A percentile compares a stretch with the other conserved stretches of the same genome.
phyloP scores from a whole-genome alignment of 2,888 invertebrate genomes.

The Agriopis marginaria region DNA sequence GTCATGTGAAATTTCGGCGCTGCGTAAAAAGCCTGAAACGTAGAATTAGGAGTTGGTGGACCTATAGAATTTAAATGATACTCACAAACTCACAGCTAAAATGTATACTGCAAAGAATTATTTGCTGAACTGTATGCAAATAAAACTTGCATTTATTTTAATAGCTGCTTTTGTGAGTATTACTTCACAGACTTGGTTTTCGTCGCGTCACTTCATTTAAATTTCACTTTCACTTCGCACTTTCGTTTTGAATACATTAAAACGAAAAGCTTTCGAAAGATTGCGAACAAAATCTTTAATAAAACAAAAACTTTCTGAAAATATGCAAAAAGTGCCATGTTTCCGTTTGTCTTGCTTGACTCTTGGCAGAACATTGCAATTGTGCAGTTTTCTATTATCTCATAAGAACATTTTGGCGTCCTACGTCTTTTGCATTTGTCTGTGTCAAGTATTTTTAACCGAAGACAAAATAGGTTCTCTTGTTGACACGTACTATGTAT shows the following conservation, averaged over 20 bases:
- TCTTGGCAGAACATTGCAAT: background rate
- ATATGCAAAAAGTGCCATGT: background rate
- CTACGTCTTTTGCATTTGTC: no score
- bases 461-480: no score
- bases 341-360: background rate
- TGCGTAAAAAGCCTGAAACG: no score
- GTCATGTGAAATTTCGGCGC: no score
- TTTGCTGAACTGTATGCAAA: slow-evolving; percentile 9
- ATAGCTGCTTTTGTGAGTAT: slow-evolving; percentile 27
- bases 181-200: slow-evolving; percentile 44
- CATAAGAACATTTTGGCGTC: no score
- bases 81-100: slow-evolving; percentile 7
- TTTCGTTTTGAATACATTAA: slow-evolving; percentile 69
- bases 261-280: slow-evolving; percentile 62
- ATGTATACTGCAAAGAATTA: slow-evolving; percentile 5
- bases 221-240: slow-evolving; percentile 72
- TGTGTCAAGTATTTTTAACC: no score
- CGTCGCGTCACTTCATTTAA: slow-evolving; percentile 65
- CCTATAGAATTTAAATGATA: background rate
- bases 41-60: no score
- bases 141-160: slow-evolving; percentile 18
- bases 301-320: background rate
- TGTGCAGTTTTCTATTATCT: no score
- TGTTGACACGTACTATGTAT: no score
- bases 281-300: slow-evolving; percentile 17